phyloP scores from a whole-genome alignment of 1,140 invertebrate species.

The Magallana angulata region DNA sequence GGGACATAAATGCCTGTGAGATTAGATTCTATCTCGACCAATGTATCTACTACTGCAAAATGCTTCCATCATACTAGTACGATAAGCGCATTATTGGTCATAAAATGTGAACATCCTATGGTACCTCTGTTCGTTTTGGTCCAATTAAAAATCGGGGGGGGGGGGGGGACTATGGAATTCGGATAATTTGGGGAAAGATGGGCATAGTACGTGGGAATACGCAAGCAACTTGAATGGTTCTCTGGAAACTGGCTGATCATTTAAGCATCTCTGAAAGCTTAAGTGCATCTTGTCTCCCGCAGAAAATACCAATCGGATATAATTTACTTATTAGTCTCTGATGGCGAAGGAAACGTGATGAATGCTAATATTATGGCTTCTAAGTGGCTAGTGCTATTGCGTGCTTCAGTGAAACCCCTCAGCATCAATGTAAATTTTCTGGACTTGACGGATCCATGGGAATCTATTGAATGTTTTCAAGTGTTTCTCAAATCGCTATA shows the following conservation, averaged over 20 bases:
- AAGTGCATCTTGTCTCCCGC: not conserved
- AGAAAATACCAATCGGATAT: conserved; percentile 31
- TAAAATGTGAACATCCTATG: not conserved
- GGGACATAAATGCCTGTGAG: not conserved
- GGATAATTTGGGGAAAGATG: not conserved
- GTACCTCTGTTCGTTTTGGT: not conserved
- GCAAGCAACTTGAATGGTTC: not conserved
- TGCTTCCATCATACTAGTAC: not conserved
- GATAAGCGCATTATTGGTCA: not conserved
- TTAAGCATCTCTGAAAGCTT: conserved; percentile 28
- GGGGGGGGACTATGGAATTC: not conserved
- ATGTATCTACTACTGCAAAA: not conserved
- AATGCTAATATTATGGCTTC: conserved; percentile 38
- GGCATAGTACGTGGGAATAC: not conserved
- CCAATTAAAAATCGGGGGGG: not conserved
- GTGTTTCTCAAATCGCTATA: conserved; percentile 33
- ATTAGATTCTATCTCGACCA: not conserved
- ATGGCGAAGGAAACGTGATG: conserved; percentile 22
- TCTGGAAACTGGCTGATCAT: not conserved
- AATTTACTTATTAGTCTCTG: conserved; percentile 38
- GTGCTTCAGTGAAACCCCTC: conserved; percentile 24
- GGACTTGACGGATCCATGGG: conserved; percentile 27
- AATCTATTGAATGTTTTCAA: conserved; percentile 31
- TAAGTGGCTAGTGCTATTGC: conserved; percentile 29
- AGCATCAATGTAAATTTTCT: conserved; percentile 27